Base-by-base conservation (phyloP, 2,888 invertebrate genomes). In the Ptycholaimellus sp. region DNA sequence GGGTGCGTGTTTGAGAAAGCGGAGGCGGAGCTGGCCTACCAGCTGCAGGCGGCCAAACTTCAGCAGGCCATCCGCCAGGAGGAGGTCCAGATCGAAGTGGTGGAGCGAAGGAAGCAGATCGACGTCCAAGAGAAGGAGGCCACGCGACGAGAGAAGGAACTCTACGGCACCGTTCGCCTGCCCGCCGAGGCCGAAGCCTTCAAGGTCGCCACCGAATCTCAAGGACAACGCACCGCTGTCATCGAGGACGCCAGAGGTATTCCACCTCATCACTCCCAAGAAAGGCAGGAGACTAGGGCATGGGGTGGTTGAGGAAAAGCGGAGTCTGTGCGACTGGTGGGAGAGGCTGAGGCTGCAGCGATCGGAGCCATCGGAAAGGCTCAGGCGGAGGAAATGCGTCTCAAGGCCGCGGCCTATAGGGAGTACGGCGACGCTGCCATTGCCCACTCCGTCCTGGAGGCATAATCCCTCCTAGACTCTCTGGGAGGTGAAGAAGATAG, bases 181-280 rank as follows among this genome's bases (percentile, higher is more conserved):
- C 90, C 90, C 6, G 85, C 90, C 2, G 87, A 90, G 59, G 81
- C 90, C 0, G 85, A 90, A 59, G 77, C 81, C 44, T 87, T 78
- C 66, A 74, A 76, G 53, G 72, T 90, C 33, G 79, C 67, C 51
- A 70, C 74, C 51, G 72, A 87, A 46, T 82, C 87, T 38, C 81
- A 83, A 64, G 87, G 83, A 52, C 25, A 23, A 23, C 13, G 25
- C 25, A 23, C 6, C 25, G 25, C 25, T 23, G 81, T 85, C 18
- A 68, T 87, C 34, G 85, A 85, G 54, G 25, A 23, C 7, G 77
- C 85, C 7, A 6, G 25, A 7, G 65, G 90, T 64, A 87, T n/a
- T n/a, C n/a, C n/a, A n/a, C n/a, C n/a, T n/a, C n/a, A n/a, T n/a
- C n/a, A n/a, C n/a, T n/a, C n/a, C n/a, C n/a, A n/a, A n/a, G n/a